A percentile compares a stretch with the other conserved stretches of the same genome.
Evolutionary conservation across 2,113 vertebrate species (phyloP).

Genomic region (Heterotis niloticus): DNA sequence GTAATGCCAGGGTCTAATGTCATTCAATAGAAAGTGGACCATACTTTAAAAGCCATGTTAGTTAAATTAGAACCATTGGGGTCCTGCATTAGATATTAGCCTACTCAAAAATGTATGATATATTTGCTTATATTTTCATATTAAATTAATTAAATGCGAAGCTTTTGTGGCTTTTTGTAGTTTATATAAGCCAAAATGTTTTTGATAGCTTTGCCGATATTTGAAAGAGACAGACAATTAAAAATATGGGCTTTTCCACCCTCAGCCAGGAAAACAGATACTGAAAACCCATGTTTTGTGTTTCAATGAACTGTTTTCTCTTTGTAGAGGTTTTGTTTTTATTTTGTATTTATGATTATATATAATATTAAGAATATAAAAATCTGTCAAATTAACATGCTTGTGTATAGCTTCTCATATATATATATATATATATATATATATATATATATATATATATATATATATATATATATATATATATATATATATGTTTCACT

Average conservation of each 20-base stretch:
- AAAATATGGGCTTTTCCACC: constrained; percentile 77
- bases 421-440: constrained; percentile 82
- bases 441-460: constrained; percentile 69
- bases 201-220: constrained; percentile 98
- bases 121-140: constrained; percentile 99
- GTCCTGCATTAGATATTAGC: constrained; percentile 94
- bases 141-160: constrained; percentile 98
- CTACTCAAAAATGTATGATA: constrained; percentile 94
- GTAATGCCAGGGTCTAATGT: constrained; percentile 56
- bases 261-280: constrained; percentile 84
- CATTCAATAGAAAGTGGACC: constrained; percentile 72
- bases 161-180: constrained; percentile 99
- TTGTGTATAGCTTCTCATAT: constrained; percentile 99
- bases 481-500: constrained; percentile 89
- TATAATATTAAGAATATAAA: constrained; percentile 98
- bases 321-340: constrained; percentile 98
- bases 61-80: constrained; percentile 79
- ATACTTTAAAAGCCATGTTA: constrained; percentile 83
- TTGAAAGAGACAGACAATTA: constrained; percentile 67
- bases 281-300: constrained; percentile 92
- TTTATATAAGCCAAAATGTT: constrained; percentile 99
- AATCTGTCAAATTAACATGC: constrained; percentile 99
- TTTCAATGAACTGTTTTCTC: constrained; percentile 99
- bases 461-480: constrained; percentile 68
- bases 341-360: constrained; percentile 99